These are phyloP conservation scores for Lepidonotus clava DNA, from an alignment of 2,888 invertebrate species.

Conservation along the genomic window DNA sequence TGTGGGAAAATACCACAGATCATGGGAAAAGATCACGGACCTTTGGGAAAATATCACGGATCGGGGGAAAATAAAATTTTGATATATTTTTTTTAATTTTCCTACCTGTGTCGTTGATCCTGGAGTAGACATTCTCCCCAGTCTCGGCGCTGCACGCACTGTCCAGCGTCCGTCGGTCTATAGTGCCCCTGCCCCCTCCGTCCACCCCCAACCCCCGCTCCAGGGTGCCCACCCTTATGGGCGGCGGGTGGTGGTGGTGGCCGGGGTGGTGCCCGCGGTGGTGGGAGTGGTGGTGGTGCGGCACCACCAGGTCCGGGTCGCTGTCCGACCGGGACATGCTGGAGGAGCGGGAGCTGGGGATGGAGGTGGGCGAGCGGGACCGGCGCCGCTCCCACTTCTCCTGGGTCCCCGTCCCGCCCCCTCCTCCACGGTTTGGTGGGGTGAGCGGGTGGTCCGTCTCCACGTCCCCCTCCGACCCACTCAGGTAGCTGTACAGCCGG, in stretches of 20 bases:
- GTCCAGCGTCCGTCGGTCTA: slow-evolving; percentile 58
- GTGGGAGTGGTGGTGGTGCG: neutral
- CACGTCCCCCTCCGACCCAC: slow-evolving; percentile 76
- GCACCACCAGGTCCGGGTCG: slow-evolving; percentile 35
- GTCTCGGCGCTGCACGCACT: slow-evolving; percentile 54
- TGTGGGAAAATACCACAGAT: too few relatives aligned
- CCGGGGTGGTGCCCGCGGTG: neutral
- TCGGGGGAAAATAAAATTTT: neutral
- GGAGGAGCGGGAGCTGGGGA: slow-evolving; percentile 55
- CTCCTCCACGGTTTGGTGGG: slow-evolving; percentile 50
- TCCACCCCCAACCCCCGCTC: neutral
- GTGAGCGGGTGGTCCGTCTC: slow-evolving; percentile 65
- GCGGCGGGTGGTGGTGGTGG: too few relatives aligned
- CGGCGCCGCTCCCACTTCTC: slow-evolving; percentile 22
- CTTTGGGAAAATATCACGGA: neutral
- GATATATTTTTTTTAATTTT: neutral
- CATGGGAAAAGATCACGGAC: too few relatives aligned
- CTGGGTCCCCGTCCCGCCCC: neutral
- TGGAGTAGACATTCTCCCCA: slow-evolving; percentile 63
- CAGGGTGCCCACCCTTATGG: neutral
- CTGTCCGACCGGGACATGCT: slow-evolving; percentile 41
- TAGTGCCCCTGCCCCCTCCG: neutral
- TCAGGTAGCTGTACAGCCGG: slow-evolving; percentile 71
- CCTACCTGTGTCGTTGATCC: slow-evolving; percentile 63
- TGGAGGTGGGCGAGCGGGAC: slow-evolving; percentile 54